Evolutionary conservation across 2,797 vertebrate species (phyloP), one percentile per base, ranked within the genome.

Genomic region (Scyliorhinus canicula): DNA sequence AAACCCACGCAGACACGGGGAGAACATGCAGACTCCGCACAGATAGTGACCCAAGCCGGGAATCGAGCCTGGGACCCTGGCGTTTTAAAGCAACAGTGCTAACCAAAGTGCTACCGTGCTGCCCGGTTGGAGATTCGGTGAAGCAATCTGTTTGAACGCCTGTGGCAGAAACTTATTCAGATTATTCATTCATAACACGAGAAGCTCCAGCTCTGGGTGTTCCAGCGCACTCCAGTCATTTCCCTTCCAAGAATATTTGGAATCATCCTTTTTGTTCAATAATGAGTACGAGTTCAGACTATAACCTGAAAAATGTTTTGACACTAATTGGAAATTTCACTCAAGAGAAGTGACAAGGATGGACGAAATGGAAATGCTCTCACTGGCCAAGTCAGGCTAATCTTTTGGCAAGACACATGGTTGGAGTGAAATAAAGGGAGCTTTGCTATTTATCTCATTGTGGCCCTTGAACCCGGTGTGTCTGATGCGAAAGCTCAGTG

Each of bases 101-200:
- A n/a, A n/a, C n/a, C n/a, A n/a, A n/a, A n/a, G n/a, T n/a, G n/a
- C n/a, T n/a, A n/a, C n/a, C n/a, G n/a, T n/a, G n/a, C n/a, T n/a
- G n/a, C n/a, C n/a, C n/a, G n/a, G n/a, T n/a, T n/a, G n/a, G n/a
- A n/a, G n/a, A 28, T 55, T 31, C 28, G 47, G 26, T 86, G 31
- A 86, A 86, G 47, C 84, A 55, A 86, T 35, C n/a, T 90, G 55
- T 90, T 57, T 57, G 55, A 90, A n/a, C 60, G 86, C 35, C 82
- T 85, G 47, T 52, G 44, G 55, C 55, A 21, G 4, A 90, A 57
- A 85, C 57, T 60, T 35, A n/a, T 60, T 60, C 52, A 60, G 86
- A n/a, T 90, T 60, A 90, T 40, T 90, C 24, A n/a, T 90, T 35
- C 31, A 60, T 4, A 90, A 57, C 31, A 8, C n/a, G 55, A 40